A percentile compares a stretch with the other conserved stretches of the same genome.
Evolutionary conservation across 2,888 invertebrate species (phyloP).

Genomic region (Dynastes hyllus): DNA sequence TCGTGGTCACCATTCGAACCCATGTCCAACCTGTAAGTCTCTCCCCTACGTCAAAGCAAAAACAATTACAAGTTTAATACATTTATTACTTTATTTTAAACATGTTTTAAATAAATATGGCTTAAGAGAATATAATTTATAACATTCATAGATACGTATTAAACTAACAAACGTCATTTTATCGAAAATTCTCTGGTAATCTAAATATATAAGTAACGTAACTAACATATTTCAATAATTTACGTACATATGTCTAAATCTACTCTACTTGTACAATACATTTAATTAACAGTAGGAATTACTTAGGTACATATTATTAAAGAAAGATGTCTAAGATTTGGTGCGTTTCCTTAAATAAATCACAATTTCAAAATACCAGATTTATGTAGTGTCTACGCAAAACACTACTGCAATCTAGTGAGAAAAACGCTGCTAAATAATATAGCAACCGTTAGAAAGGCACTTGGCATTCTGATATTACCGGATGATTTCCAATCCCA

Average conservation of each 20-base stretch:
- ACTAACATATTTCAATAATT: slow-evolving; percentile 2
- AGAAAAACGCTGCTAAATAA: slow-evolving; percentile 14
- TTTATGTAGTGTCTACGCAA: not conserved
- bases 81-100: too few relatives aligned
- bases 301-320: slow-evolving; percentile 9
- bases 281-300: slow-evolving; percentile 1
- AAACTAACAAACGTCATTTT: too few relatives aligned
- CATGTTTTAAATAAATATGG: too few relatives aligned
- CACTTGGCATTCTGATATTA: slow-evolving; percentile 18
- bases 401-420: slow-evolving; percentile 19
- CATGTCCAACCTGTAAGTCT: too few relatives aligned
- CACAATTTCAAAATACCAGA: slow-evolving; percentile 17
- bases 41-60: too few relatives aligned
- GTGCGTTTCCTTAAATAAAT: slow-evolving; percentile 33
- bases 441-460: slow-evolving; percentile 9
- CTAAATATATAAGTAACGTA: too few relatives aligned
- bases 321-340: not conserved
- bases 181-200: too few relatives aligned
- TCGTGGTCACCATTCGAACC: too few relatives aligned
- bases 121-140: too few relatives aligned
- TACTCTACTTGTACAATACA: not conserved
- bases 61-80: too few relatives aligned
- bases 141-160: too few relatives aligned
- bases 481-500: slow-evolving; percentile 29
- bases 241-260: not conserved